Conservation (phyloP, 2,888 invertebrate species). For the Melanostoma scalare region DNA sequence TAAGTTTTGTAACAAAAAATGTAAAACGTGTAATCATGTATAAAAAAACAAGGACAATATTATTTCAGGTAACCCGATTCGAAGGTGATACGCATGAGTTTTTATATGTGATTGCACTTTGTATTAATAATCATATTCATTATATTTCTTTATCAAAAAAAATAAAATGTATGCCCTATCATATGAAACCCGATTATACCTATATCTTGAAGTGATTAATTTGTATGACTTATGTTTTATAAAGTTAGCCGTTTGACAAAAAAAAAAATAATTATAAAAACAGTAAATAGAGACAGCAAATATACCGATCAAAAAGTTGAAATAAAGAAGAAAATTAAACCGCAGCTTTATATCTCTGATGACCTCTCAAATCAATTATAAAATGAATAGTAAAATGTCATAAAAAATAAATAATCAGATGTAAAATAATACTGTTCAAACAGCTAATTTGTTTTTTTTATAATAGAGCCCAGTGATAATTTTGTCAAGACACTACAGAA, state of each 20-base stretch:
- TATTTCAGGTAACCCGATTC: slow-evolving; percentile 1
- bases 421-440: slow-evolving; percentile 55
- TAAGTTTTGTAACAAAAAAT: slow-evolving; percentile 8
- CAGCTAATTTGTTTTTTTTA: slow-evolving; percentile 34
- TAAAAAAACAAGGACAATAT: slow-evolving; percentile 19
- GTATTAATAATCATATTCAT: slow-evolving; percentile 1
- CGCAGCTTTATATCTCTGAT: slow-evolving; percentile 66
- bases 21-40: slow-evolving; percentile 27
- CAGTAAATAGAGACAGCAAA: slow-evolving; percentile 30
- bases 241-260: too few species aligned
- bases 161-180: slow-evolving; percentile 16
- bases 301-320: not conserved
- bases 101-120: slow-evolving; percentile 54
- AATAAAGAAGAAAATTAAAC: slow-evolving; percentile 34
- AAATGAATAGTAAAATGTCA: slow-evolving; percentile 42
- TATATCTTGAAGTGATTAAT: not conserved
- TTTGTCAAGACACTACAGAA: slow-evolving; percentile 47
- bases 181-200: too few species aligned
- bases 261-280: slow-evolving; percentile 19
- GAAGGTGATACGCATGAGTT: slow-evolving; percentile 18
- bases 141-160: slow-evolving; percentile 28
- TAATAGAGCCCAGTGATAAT: slow-evolving; percentile 65
- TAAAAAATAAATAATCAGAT: slow-evolving; percentile 28
- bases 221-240: not conserved
- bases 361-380: slow-evolving; percentile 60